A percentile compares a stretch with the other conserved stretches of the same genome.
phyloP scores from a whole-genome alignment of 2,888 invertebrate genomes.

The Drosophila flavopinicola region DNA sequence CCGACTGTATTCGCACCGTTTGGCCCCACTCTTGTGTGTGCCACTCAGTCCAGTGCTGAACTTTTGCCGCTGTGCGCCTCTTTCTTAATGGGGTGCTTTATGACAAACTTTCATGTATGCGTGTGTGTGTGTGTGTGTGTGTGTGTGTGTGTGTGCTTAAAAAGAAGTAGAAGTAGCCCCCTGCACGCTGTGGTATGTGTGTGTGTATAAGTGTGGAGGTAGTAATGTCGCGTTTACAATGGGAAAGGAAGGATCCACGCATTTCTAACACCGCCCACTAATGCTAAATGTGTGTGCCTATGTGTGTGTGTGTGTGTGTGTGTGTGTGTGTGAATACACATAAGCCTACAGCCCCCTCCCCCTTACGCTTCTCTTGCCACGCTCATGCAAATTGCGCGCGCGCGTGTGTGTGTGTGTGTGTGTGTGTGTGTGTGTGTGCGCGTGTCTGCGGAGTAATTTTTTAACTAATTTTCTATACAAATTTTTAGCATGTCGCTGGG shows the following conservation, averaged over 20 bases:
- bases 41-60: constrained; percentile 8
- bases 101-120: constrained; percentile 78
- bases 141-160: constrained; percentile 23
- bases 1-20: not conserved
- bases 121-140: constrained; percentile 7
- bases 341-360: too few species aligned
- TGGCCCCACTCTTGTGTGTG: not conserved
- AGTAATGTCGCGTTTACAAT: constrained; percentile 38
- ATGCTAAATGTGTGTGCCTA: constrained; percentile 68
- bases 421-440: constrained; percentile 46
- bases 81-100: constrained; percentile 82
- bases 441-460: constrained; percentile 81
- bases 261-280: constrained; percentile 85
- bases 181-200: constrained; percentile 5
- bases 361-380: constrained; percentile 10
- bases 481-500: constrained; percentile 79
- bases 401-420: constrained; percentile 26
- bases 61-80: constrained; percentile 51
- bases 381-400: constrained; percentile 36
- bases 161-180: constrained; percentile 52
- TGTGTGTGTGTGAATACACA: constrained; percentile 27
- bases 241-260: constrained; percentile 47
- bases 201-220: constrained; percentile 29
- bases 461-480: constrained; percentile 84
- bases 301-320: constrained; percentile 25